These are phyloP conservation scores for Aegithalos caudatus DNA, from an alignment of 2,113 vertebrate species.

Conservation along the genomic window DNA sequence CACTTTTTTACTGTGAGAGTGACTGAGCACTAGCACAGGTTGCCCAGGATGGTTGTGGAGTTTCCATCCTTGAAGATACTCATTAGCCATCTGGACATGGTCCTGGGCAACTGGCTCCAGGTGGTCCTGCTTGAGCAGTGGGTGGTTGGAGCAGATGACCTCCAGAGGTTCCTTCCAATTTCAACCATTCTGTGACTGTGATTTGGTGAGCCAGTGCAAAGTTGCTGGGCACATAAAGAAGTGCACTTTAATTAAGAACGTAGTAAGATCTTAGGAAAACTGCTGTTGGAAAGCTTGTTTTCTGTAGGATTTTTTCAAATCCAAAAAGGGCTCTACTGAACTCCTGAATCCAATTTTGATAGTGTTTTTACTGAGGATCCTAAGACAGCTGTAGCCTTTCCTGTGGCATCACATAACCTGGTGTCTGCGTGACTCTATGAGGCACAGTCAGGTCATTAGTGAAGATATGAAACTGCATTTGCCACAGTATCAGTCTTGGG, in stretches of 20 bases:
- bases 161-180: background rate
- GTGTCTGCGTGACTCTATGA: background rate
- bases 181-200: background rate
- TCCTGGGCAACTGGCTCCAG: background rate
- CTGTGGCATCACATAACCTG: background rate
- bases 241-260: background rate
- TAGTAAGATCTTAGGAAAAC: background rate
- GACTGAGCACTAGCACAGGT: background rate
- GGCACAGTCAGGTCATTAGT: background rate
- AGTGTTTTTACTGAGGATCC: background rate
- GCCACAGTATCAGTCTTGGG: background rate
- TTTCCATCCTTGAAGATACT: background rate
- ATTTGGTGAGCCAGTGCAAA: background rate
- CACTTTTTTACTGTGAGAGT: background rate
- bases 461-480: background rate
- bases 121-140: background rate
- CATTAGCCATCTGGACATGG: background rate
- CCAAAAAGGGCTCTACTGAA: background rate
- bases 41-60: background rate
- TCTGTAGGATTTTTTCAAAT: background rate
- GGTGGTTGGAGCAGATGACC: background rate
- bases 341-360: background rate
- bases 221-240: background rate
- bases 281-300: background rate
- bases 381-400: background rate